Percentiles rank a stretch among this genome's conserved stretches.
Conservation (phyloP, 1,140 invertebrate genomes). For the Rhopalosiphum padi region DNA sequence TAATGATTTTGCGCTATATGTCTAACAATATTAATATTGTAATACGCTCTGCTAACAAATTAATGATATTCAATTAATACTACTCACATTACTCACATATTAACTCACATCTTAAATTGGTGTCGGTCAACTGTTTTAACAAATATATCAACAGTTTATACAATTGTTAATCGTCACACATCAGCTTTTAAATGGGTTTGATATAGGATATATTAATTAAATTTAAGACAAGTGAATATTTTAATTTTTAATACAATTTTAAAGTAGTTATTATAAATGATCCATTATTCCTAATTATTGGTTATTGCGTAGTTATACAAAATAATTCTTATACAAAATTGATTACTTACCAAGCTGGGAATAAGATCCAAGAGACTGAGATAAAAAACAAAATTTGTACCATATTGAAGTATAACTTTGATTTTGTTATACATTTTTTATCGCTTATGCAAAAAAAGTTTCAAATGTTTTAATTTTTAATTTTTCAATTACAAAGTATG, state of each 20-base stretch:
- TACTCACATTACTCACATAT: too few relatives aligned
- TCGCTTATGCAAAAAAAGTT: not conserved
- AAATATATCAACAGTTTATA: not conserved
- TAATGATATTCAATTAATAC: not conserved
- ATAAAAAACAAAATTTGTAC: not conserved
- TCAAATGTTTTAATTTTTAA: not conserved
- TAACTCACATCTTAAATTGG: not conserved
- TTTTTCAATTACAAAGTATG: not conserved
- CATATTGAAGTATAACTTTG: not conserved
- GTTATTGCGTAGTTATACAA: not conserved
- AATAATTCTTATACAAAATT: not conserved
- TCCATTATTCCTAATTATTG: not conserved
- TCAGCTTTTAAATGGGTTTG: not conserved
- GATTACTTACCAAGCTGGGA: not conserved
- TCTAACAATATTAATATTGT: not conserved
- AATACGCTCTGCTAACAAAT: not conserved
- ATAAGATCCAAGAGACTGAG: not conserved
- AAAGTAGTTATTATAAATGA: not conserved
- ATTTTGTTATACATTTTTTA: not conserved
- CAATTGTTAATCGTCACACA: not conserved
- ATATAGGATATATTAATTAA: not conserved
- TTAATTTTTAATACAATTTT: not conserved
- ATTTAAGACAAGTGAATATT: not conserved
- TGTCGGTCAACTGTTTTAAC: not conserved
- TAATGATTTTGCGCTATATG: not conserved